phyloP scores from a whole-genome alignment of 1,140 invertebrate genomes.

The Zeugodacus cucurbitae region DNA sequence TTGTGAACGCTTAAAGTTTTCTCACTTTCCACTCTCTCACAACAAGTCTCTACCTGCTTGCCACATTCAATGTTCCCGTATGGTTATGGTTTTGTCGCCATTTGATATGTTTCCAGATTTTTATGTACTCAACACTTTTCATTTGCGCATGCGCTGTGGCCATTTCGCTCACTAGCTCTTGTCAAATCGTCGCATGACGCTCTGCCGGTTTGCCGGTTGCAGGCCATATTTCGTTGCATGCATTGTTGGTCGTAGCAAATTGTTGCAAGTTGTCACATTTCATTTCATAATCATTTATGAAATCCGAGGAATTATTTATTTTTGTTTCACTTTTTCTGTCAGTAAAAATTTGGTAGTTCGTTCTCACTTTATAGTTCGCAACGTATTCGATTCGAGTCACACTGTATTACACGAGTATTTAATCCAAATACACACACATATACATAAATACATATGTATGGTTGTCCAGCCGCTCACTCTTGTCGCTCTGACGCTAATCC shows the following conservation, averaged over 20 bases:
- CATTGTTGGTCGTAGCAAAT: neutral
- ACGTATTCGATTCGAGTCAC: neutral
- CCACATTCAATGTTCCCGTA: neutral
- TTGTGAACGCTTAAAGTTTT: neutral
- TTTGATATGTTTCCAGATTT: slow-evolving; percentile 67
- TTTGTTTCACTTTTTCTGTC: neutral
- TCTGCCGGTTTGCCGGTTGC: neutral
- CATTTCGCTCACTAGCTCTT: neutral
- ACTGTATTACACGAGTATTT: neutral
- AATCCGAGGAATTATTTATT: neutral
- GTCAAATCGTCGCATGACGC: neutral
- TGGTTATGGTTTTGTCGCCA: slow-evolving; percentile 51
- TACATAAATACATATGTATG: neutral
- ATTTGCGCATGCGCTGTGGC: slow-evolving; percentile 37
- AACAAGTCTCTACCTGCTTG: neutral
- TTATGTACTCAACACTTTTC: slow-evolving; percentile 52
- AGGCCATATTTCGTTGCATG: neutral
- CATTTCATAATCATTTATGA: slow-evolving; percentile 5
- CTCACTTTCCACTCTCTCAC: neutral
- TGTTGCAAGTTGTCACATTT: slow-evolving; percentile 14
- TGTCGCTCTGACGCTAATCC: neutral
- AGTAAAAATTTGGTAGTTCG: neutral
- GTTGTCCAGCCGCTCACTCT: neutral
- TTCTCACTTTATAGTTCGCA: neutral
- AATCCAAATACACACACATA: neutral